These are phyloP conservation scores for Taurulus bubalis DNA, from an alignment of 2,113 vertebrate species.

Conservation along the genomic window DNA sequence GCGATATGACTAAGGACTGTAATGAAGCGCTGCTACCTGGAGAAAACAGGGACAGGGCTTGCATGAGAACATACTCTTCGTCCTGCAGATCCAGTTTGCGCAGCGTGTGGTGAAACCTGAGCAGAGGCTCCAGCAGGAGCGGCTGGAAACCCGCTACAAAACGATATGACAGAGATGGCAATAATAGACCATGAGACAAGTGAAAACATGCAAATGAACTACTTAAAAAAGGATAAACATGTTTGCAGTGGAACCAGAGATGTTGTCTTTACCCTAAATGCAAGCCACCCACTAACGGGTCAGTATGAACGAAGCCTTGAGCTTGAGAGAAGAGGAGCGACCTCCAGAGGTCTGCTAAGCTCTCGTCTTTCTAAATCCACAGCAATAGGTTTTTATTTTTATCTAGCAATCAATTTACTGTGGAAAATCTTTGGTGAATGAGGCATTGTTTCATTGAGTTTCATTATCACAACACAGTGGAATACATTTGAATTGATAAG, in stretches of 20 bases:
- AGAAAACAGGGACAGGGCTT: slow-evolving; percentile 68
- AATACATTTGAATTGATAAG: background rate
- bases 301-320: no score
- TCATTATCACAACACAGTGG: background rate
- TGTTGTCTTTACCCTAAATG: no score
- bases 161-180: background rate
- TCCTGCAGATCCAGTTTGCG: slow-evolving; percentile 80
- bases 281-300: no score
- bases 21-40: slow-evolving; percentile 46
- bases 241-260: background rate
- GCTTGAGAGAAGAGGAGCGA: background rate
- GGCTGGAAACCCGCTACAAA: slow-evolving; percentile 84
- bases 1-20: background rate
- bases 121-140: slow-evolving; percentile 84
- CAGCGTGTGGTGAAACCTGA: slow-evolving; percentile 85
- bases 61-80: slow-evolving; percentile 66
- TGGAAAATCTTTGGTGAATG: background rate
- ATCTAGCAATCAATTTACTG: background rate
- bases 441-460: background rate
- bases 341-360: background rate
- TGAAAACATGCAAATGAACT: background rate
- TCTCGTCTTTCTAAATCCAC: background rate
- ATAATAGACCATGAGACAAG: background rate
- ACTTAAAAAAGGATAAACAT: background rate
- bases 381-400: no score